Evolutionary conservation across 2,113 vertebrate genomes (phyloP), one percentile per base, ranked within the genome.

Genomic region (Lophura nycthemera): DNA sequence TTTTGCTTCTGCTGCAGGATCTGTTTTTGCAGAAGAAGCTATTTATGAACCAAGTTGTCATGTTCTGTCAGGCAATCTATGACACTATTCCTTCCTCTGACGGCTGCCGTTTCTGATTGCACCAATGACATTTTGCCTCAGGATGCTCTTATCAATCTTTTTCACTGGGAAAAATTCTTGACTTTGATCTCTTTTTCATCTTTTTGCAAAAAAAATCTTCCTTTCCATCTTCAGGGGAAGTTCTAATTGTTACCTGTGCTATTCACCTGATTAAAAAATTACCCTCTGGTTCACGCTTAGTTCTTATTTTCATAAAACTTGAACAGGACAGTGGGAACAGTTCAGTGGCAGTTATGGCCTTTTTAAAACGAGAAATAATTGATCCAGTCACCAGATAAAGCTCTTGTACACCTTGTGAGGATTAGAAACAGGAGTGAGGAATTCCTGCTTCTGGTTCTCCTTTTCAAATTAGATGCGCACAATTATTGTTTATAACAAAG

Each of bases 21-120:
- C 79, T 95, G 71, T 90, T 96, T 93, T 83, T 88, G 72, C 74
- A 88, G 79, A 93, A 93, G 60, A 1, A 87, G 71, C 80, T 97
- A 92, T 96, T 95, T 97, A 88, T 93, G 95, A 93, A 89, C 85
- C 74, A 83, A 88, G 52, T 93, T 94, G 87, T 90, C 80, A 75
- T 80, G 81, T 93, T 83, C 88, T 89, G 92, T 89, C 69, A 93
- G 83, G 92, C 65, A 95, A 92, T 83, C 65, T 75, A 81, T 93
- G 93, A 95, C 69, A 81, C 72, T 85, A 45, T 87, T 93, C 60
- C 77, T 61, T 89, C 70, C 61, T 76, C 73, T 94, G 91, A 87
- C 0, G 63, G 86, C 87, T 95, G 94, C 65, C 96, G 22, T 57
- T 86, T 89, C 80, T 88, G 64, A 85, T 83, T 80, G 56, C 69